phyloP scores from a whole-genome alignment of 2,888 invertebrate species.

The Sclerodermus sp. region DNA sequence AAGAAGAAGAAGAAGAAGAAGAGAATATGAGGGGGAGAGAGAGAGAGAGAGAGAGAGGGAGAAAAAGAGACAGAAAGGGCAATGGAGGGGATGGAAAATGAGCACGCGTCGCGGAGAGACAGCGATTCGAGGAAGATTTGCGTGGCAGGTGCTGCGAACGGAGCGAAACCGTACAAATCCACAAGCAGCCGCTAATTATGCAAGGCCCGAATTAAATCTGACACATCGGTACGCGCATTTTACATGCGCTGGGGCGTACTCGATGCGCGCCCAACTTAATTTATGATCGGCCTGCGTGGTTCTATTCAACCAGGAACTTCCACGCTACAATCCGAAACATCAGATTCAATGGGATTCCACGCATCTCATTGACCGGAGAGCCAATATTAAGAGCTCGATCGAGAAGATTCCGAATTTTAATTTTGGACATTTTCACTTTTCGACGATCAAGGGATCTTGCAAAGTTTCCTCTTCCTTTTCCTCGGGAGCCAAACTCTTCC shows the following conservation, averaged over 20 bases:
- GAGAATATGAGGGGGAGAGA: not conserved
- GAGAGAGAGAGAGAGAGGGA: constrained; percentile 9
- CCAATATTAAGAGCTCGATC: no score
- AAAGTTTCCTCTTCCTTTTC: no score
- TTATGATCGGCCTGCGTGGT: constrained; percentile 23
- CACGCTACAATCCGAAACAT: no score
- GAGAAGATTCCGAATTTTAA: no score
- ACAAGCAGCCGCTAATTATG: constrained; percentile 46
- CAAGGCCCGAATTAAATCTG: constrained; percentile 50
- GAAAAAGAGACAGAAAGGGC: constrained; percentile 7
- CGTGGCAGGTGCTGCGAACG: constrained; percentile 53
- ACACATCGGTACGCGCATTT: constrained; percentile 33
- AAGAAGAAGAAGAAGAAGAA: no score
- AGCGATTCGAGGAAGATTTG: constrained; percentile 25
- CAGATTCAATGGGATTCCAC: no score
- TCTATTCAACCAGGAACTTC: no score
- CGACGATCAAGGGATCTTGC: no score
- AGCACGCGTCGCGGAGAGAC: constrained; percentile 2
- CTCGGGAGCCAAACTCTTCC: no score
- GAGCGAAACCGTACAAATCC: constrained; percentile 47
- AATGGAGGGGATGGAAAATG: constrained; percentile 9
- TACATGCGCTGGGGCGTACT: constrained; percentile 12
- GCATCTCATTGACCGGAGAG: no score
- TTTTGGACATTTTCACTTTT: no score
- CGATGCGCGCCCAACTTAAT: constrained; percentile 25